A percentile compares a stretch with the other conserved stretches of the same genome.
Evolutionary conservation across 2,113 vertebrate species (phyloP).

Genomic region (Vidua macroura): DNA sequence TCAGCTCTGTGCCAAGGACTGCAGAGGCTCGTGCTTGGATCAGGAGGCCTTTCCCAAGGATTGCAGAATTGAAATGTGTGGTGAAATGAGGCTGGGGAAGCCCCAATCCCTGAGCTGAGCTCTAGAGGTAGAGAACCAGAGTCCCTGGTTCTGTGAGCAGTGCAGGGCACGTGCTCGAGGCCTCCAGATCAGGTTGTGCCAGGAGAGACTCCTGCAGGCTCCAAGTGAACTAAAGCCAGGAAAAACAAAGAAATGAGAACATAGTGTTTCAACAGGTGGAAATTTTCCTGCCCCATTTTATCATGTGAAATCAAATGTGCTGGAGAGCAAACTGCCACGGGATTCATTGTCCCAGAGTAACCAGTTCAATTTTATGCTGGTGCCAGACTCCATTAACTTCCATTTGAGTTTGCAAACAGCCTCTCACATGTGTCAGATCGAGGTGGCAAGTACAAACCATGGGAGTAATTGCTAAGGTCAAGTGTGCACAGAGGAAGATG

Average conservation of each 20-base stretch:
- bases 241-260: slow-evolving; percentile 53
- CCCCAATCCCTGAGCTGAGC: background rate
- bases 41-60: background rate
- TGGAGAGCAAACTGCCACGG: background rate
- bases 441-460: slow-evolving; percentile 24
- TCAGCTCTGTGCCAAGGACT: background rate
- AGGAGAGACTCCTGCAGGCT: background rate
- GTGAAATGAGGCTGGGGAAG: background rate
- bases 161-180: fast-evolving
- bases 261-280: slow-evolving; percentile 48
- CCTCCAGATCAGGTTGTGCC: background rate
- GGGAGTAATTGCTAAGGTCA: slow-evolving; percentile 44
- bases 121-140: background rate
- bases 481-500: background rate
- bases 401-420: slow-evolving; percentile 25
- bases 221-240: slow-evolving; percentile 2
- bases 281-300: slow-evolving; percentile 42
- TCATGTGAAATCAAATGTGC: background rate
- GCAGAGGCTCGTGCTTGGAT: background rate
- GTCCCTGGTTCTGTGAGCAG: fast-evolving
- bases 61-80: background rate
- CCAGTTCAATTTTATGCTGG: background rate
- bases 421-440: background rate
- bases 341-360: background rate
- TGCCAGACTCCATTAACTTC: slow-evolving; percentile 43